A percentile compares a stretch with the other conserved stretches of the same genome.
phyloP scores from a whole-genome alignment of 2,888 invertebrate species.

The Halocaridina rubra region DNA sequence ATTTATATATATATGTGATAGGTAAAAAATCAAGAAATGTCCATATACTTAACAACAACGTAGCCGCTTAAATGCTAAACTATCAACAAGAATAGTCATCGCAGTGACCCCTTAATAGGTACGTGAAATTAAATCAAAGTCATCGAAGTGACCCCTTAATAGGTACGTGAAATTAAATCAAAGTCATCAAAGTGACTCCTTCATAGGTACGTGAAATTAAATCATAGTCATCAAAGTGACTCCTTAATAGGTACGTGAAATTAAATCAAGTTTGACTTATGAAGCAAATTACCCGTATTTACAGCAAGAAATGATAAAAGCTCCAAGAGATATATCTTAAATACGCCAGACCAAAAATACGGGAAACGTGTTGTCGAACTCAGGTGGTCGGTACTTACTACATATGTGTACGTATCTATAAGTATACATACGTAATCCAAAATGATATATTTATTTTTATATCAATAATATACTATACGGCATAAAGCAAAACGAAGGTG shows the following conservation, averaged over 20 bases:
- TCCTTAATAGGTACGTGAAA: constrained; percentile 47
- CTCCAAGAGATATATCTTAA: constrained; percentile 5
- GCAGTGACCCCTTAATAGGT: not conserved
- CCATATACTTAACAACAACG: constrained; percentile 54
- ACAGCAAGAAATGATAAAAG: constrained; percentile 44
- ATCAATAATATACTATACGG: no score
- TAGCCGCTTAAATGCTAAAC: constrained; percentile 50
- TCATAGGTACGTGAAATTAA: no score
- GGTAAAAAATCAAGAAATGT: constrained; percentile 53
- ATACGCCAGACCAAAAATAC: constrained; percentile 35
- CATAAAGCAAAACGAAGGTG: not conserved
- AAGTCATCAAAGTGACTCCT: no score
- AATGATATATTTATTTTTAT: not conserved
- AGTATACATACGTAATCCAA: not conserved
- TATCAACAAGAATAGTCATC: constrained; percentile 54
- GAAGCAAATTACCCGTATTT: constrained; percentile 58
- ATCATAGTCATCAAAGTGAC: no score
- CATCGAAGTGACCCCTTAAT: no score
- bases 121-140: no score
- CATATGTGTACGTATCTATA: no score
- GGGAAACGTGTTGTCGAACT: constrained; percentile 18
- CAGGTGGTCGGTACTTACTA: no score
- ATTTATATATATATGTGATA: constrained; percentile 52
- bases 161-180: no score
- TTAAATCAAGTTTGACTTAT: constrained; percentile 37